Conservation (phyloP, 2,888 invertebrate genomes). For the Gymnocheta viridis region DNA sequence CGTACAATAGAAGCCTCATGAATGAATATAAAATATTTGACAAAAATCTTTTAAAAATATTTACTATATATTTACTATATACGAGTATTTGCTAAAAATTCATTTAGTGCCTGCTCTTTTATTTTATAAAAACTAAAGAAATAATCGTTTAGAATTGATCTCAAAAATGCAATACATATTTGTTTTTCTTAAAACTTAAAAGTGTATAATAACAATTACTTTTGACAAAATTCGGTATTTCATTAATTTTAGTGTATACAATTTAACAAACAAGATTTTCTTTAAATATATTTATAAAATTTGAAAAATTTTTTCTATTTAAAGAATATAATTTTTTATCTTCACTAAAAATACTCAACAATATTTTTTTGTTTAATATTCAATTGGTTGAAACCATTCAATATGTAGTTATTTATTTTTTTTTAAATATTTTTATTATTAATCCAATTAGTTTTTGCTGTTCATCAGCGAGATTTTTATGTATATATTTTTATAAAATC, state of each 20-base stretch:
- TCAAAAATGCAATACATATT: slow-evolving; percentile 8
- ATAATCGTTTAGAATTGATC: not conserved
- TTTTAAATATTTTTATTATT: slow-evolving; percentile 60
- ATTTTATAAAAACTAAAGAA: not conserved
- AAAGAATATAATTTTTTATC: slow-evolving; percentile 26
- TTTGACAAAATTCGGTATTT: slow-evolving; percentile 32
- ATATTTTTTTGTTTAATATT: slow-evolving; percentile 41
- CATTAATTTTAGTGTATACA: slow-evolving; percentile 46
- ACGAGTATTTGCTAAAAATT: no score
- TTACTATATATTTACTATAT: not conserved
- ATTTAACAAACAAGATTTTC: slow-evolving; percentile 64
- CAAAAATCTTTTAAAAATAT: no score
- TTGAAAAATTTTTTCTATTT: slow-evolving; percentile 49
- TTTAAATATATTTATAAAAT: slow-evolving; percentile 63
- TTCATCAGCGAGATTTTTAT: slow-evolving; percentile 68
- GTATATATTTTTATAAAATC: slow-evolving; percentile 14
- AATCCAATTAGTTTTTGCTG: slow-evolving; percentile 70
- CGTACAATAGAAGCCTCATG: no score
- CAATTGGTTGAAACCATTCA: slow-evolving; percentile 81
- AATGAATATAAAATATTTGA: no score
- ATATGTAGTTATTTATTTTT: slow-evolving; percentile 72
- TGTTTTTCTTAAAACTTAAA: not conserved
- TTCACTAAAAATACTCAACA: slow-evolving; percentile 82
- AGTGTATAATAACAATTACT: slow-evolving; percentile 15
- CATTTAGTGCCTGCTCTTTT: not conserved